Conservation (phyloP, 1,140 invertebrate genomes). For the Drosophila arawakana region DNA sequence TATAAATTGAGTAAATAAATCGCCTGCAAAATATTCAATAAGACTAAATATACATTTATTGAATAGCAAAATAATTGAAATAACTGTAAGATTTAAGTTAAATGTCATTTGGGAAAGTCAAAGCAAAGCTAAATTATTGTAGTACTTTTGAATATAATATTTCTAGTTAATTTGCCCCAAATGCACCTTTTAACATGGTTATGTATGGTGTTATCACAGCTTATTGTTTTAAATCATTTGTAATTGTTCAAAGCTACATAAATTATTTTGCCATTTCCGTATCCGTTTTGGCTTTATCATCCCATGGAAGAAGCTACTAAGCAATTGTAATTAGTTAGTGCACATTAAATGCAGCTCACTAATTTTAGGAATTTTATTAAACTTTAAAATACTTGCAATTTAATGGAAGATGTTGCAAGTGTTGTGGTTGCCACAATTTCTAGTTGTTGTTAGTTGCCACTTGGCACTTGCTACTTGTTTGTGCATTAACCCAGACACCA, state of each 20-base stretch:
- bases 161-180: too few species aligned
- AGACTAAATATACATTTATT: too few species aligned
- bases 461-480: constrained; percentile 31
- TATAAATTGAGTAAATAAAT: neutral
- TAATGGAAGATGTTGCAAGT: constrained; percentile 2
- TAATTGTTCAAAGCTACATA: neutral
- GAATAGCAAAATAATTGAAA: too few species aligned
- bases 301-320: neutral
- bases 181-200: neutral
- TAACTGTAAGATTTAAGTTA: too few species aligned
- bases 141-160: too few species aligned
- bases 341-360: constrained; percentile 9
- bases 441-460: neutral
- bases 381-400: constrained; percentile 2
- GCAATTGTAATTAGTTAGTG: constrained; percentile 3
- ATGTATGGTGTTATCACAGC: constrained; percentile 1
- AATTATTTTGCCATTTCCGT: constrained; percentile 1
- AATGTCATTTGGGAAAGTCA: too few species aligned
- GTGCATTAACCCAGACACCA: constrained; percentile 45
- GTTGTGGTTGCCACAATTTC: constrained; percentile 1
- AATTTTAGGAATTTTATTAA: neutral
- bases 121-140: too few species aligned
- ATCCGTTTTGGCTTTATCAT: neutral
- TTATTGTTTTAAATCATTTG: neutral
- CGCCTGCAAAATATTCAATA: too few species aligned